These are phyloP conservation scores for Hexactinellida sp. DNA, from an alignment of 37 sponge, comb jelly and placozoan species.

Conservation along the genomic window DNA sequence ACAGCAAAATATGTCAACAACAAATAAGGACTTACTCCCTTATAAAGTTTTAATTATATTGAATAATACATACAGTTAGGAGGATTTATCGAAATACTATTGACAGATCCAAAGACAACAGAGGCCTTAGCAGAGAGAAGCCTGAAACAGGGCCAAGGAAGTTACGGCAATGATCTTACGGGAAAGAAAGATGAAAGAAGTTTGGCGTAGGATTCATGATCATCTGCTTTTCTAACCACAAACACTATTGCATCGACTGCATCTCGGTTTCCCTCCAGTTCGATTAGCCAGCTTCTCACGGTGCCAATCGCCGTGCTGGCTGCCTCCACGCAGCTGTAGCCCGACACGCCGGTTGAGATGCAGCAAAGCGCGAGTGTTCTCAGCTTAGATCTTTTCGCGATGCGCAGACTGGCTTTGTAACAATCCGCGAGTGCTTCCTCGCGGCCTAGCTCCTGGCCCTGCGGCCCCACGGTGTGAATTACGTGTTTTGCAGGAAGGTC, in stretches of 20 bases:
- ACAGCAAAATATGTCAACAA: no score
- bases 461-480: slow-evolving; percentile 62
- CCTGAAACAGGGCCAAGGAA: no score
- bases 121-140: no score
- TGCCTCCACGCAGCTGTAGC: slow-evolving; percentile 41
- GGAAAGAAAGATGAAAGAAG: slow-evolving; percentile 46
- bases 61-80: no score
- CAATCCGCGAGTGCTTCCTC: slow-evolving; percentile 25
- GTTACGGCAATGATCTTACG: no score
- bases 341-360: slow-evolving; percentile 47
- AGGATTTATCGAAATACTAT: no score
- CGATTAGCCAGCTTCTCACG: slow-evolving; percentile 29
- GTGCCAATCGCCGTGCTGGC: slow-evolving; percentile 32
- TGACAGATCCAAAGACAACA: no score
- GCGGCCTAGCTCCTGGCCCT: slow-evolving; percentile 29
- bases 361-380: slow-evolving; percentile 47
- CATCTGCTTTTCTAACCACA: slow-evolving; percentile 27
- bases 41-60: no score
- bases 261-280: slow-evolving; percentile 5
- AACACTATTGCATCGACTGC: slow-evolving; percentile 37
- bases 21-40: no score
- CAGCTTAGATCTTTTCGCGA: slow-evolving; percentile 23
- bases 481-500: slow-evolving; percentile 45
- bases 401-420: slow-evolving; percentile 26
- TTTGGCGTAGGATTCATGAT: slow-evolving; percentile 34